Conservation (phyloP, 2,888 invertebrate genomes). For the Synanthedon vespiformis region DNA sequence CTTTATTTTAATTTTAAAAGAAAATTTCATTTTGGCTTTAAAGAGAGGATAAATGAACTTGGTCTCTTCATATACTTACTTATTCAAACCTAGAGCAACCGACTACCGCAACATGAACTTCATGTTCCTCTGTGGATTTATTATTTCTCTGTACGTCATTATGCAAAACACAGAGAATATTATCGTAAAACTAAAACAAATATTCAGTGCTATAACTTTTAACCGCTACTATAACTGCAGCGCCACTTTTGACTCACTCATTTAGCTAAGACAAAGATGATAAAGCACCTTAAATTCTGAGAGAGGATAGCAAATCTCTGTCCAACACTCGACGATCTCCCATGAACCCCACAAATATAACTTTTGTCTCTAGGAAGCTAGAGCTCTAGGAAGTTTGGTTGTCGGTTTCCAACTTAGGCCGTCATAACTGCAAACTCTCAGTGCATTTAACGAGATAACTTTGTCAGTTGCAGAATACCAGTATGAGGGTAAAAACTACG, state of each 20-base stretch:
- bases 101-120: no score
- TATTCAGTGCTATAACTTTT: neutral
- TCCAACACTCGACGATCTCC: constrained; percentile 3
- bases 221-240: constrained; percentile 3
- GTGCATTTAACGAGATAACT: constrained; percentile 61
- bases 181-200: neutral
- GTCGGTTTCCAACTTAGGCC: constrained; percentile 27
- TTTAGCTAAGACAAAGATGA: constrained; percentile 24
- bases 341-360: neutral
- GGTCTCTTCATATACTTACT: no score
- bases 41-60: no score
- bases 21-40: no score
- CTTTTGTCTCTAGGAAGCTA: no score
- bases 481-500: constrained; percentile 23
- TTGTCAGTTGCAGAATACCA: constrained; percentile 29
- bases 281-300: constrained; percentile 25
- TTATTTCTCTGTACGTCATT: no score
- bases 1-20: no score
- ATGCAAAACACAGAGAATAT: no score
- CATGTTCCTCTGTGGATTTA: no score
- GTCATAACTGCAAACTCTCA: constrained; percentile 38
- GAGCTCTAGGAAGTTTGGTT: constrained; percentile 21
- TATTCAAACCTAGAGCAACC: no score
- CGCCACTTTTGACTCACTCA: constrained; percentile 11
- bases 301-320: constrained; percentile 8